Evolutionary conservation across 2,888 invertebrate genomes (phyloP).

Genomic region (Zelleria hepariella): DNA sequence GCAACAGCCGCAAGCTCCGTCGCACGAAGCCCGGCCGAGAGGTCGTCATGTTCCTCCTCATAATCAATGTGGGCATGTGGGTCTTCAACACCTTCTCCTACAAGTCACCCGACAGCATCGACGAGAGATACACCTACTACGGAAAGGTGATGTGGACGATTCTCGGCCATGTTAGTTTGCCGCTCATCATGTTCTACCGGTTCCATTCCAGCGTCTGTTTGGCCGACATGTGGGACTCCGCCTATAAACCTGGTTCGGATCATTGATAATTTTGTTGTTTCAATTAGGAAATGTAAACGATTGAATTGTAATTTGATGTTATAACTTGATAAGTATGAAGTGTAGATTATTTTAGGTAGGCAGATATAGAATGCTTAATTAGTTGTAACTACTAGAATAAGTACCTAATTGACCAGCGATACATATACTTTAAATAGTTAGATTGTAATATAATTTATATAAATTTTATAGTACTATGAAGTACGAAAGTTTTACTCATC

Average conservation of each 20-base stretch:
- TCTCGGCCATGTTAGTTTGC: conserved; percentile 79
- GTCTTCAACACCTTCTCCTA: conserved; percentile 79
- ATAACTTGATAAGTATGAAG: too few species aligned
- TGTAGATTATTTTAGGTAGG: too few species aligned
- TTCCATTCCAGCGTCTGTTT: conserved; percentile 86
- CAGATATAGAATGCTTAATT: too few species aligned
- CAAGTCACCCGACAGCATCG: conserved; percentile 62
- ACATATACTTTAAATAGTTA: too few species aligned
- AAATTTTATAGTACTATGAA: too few species aligned
- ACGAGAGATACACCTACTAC: conserved; percentile 76
- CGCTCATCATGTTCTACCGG: conserved; percentile 82
- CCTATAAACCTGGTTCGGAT: conserved; percentile 74
- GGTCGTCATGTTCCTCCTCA: conserved; percentile 81
- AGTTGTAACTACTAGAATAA: too few species aligned
- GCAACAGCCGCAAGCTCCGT: conserved; percentile 74
- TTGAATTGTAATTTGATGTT: too few species aligned
- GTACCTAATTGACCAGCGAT: too few species aligned
- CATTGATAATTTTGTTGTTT: conserved; percentile 27
- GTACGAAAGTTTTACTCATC: too few species aligned
- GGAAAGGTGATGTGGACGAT: conserved; percentile 81
- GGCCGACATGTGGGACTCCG: conserved; percentile 83
- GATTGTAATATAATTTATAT: too few species aligned
- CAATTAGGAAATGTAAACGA: too few species aligned
- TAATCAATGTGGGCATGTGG: conserved; percentile 84
- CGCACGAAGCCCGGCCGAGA: conserved; percentile 81